A percentile compares a stretch with the other conserved stretches of the same genome.
These are phyloP conservation scores for Synodontis membranacea DNA, from an alignment of 2,113 vertebrate genomes.

Conservation along the genomic window DNA sequence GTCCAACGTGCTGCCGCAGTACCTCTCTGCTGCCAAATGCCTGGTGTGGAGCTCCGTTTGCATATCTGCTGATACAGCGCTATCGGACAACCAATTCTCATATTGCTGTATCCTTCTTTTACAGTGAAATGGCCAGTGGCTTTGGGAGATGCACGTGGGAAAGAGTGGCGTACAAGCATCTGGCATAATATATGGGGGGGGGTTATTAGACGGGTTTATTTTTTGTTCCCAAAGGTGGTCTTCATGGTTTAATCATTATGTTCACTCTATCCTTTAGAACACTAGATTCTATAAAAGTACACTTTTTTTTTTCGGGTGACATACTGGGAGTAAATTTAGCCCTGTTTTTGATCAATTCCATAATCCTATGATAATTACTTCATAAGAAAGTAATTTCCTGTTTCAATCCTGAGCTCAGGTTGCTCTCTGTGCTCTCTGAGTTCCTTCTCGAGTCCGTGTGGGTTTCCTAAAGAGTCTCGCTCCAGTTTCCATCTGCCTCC, in stretches of 20 bases:
- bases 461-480: too few relatives aligned
- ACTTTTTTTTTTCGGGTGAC: not conserved
- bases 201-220: not conserved
- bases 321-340: not conserved
- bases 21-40: constrained; percentile 45
- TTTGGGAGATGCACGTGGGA: not conserved
- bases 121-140: constrained; percentile 4
- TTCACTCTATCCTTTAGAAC: not conserved
- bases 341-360: not conserved
- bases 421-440: not conserved
- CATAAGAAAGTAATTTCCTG: not conserved
- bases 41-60: constrained; percentile 29
- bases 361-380: not conserved
- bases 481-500: not conserved
- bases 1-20: constrained; percentile 52
- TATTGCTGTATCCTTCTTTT: constrained; percentile 40
- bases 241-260: not conserved
- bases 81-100: constrained; percentile 43
- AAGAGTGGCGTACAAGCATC: not conserved
- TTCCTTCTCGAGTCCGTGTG: not conserved
- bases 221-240: not conserved
- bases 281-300: not conserved
- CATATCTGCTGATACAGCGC: constrained; percentile 48
- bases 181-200: not conserved
- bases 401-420: not conserved